Conservation (phyloP, 2,888 invertebrate genomes). For the Arrhopalites spinosus region DNA sequence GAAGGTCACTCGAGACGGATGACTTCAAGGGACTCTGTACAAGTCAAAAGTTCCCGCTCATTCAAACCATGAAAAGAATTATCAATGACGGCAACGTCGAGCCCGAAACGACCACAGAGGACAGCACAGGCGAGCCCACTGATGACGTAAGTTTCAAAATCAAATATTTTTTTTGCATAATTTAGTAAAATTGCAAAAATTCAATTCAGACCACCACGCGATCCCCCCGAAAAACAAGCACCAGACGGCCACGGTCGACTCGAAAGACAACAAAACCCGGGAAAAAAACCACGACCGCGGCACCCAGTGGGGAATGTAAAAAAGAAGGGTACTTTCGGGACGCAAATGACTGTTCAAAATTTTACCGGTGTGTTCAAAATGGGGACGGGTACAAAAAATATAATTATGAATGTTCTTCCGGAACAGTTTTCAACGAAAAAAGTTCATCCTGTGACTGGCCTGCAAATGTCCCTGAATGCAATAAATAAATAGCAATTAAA, state of each 20-base stretch:
- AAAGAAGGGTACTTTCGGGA: constrained; percentile 12
- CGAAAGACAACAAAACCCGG: neutral
- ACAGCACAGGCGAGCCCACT: neutral
- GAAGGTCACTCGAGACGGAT: constrained; percentile 22
- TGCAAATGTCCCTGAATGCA: constrained; percentile 4
- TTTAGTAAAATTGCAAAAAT: too few species aligned
- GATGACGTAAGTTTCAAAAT: too few species aligned
- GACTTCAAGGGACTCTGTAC: constrained; percentile 15
- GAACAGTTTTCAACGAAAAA: constrained; percentile 14
- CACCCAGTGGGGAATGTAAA: neutral
- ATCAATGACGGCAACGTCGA: neutral
- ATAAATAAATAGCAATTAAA: too few species aligned
- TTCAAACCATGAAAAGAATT: neutral
- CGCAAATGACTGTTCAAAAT: constrained; percentile 8
- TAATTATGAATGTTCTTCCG: neutral
- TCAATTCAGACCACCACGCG: too few species aligned
- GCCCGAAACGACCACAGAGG: neutral
- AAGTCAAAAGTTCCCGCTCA: constrained; percentile 1
- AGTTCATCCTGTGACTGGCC: constrained; percentile 4
- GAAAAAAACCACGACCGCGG: too few species aligned
- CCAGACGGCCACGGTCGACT: too few species aligned
- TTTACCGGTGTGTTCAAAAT: constrained; percentile 5
- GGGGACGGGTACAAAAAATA: neutral
- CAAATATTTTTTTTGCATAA: too few species aligned
- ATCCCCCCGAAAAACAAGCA: too few species aligned